Percentiles rank a stretch among this genome's conserved stretches.
Evolutionary conservation across 30 jellyfish, hydroid and myxozoan genomes (phyloP).

Genomic region (Haliclystus octoradiatus): DNA sequence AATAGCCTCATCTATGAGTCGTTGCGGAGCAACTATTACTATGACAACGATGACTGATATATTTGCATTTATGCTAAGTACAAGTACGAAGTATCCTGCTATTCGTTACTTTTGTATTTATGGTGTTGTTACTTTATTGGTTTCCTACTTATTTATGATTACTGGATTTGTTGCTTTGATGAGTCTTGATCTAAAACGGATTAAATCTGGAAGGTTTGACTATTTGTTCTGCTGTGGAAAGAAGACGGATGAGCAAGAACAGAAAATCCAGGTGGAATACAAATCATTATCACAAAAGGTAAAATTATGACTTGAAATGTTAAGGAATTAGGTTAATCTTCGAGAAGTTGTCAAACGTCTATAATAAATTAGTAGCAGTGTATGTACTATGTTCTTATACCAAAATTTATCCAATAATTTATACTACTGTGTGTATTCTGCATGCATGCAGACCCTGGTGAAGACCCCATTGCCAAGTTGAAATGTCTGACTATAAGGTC

Average conservation of each 20-base stretch:
- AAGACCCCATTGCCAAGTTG: too few species aligned
- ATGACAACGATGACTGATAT: slow-evolving; percentile 76
- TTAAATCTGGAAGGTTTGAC: slow-evolving; percentile 14
- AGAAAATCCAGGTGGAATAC: too few species aligned
- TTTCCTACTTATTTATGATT: slow-evolving; percentile 30
- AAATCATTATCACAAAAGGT: too few species aligned
- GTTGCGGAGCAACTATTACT: slow-evolving; percentile 53
- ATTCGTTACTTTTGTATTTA: slow-evolving; percentile 50
- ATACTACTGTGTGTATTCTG: too few species aligned
- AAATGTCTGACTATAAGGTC: too few species aligned
- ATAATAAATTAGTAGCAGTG: too few species aligned
- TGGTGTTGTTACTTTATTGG: slow-evolving; percentile 28
- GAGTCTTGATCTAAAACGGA: slow-evolving; percentile 36
- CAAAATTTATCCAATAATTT: too few species aligned
- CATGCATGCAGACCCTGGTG: too few species aligned
- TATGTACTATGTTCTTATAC: too few species aligned
- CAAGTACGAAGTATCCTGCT: slow-evolving; percentile 56
- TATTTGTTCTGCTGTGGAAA: slow-evolving; percentile 26
- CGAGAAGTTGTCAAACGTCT: too few species aligned
- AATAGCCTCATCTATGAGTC: slow-evolving; percentile 32
- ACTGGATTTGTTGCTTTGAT: slow-evolving; percentile 49
- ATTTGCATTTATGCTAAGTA: slow-evolving; percentile 49
- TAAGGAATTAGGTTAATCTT: too few species aligned
- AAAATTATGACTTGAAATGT: too few species aligned
- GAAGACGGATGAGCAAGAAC: neutral